Base-by-base conservation (phyloP, 35 echinoderm and acorn worm species). In the Eucidaris tribuloides region DNA sequence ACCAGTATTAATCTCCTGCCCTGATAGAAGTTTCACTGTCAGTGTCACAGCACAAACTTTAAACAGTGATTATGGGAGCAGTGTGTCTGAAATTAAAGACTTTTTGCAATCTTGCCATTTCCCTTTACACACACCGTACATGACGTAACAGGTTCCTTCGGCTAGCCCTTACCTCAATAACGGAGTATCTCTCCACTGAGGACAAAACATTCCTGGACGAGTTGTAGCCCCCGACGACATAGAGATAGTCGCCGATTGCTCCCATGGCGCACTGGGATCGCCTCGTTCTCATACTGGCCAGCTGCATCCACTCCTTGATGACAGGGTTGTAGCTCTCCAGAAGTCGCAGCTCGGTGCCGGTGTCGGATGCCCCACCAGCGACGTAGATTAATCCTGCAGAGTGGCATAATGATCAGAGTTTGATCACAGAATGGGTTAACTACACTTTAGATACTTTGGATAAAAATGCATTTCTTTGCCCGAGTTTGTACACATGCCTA, bases 151-250 rank as follows among this genome's bases (percentile, higher is more conserved):
- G n/a, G n/a, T n/a, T n/a, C n/a, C n/a, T n/a, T n/a, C n/a, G n/a
- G n/a, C n/a, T 52, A 52, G n/a, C 42, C n/a, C 86, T 43, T 72
- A 97, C 94, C 66, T 97, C 90, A 2, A 48, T 30, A 27, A 92
- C 77, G 6, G 90, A 89, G 50, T 89, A 97, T 44, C 42, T 88
- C 66, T 97, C 94, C 17, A 97, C 94, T 41, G 80, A 89, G 9
- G 62, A 23, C 36, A 97, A 44, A 0, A 87, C 94, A 77, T 89
- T 87, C 60, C 79, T 88, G 1, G 86, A 70, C 14, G 46, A 61
- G 84, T 84, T 97, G 27, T 72, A 63, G 28, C 94, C 94, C 7
- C 94, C 94, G 11, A 97, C 89, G 72, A 88, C 94, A 83, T 92
- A 97, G 27, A 97, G 46, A 30, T 48, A 15, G 55, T 92, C 85